Conservation (phyloP, 2,888 invertebrate species). For the Limnephilus rhombicus region DNA sequence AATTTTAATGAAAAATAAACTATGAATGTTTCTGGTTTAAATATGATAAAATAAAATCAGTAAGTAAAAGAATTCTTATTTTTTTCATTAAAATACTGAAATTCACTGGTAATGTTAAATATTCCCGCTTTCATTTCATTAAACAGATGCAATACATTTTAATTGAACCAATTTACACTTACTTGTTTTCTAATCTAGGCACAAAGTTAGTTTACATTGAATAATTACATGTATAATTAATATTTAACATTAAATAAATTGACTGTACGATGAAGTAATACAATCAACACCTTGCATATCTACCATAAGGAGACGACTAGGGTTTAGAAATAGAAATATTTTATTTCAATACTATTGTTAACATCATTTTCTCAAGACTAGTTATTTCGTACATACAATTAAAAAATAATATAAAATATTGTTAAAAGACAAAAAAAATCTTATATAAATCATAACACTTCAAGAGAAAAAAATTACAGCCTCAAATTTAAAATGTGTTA, state of each 20-base stretch:
- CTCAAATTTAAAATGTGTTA: background rate
- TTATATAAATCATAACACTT: background rate
- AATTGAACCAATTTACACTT: constrained; percentile 43
- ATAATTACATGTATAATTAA: constrained; percentile 36
- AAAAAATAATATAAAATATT: background rate
- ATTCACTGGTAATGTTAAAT: constrained; percentile 31
- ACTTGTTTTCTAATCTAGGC: constrained; percentile 47
- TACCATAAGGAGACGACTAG: constrained; percentile 40
- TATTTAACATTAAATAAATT: constrained; percentile 15
- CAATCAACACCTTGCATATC: constrained; percentile 35
- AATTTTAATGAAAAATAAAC: background rate
- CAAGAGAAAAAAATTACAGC: background rate
- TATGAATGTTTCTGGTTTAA: background rate
- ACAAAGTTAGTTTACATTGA: constrained; percentile 50
- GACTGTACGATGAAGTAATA: constrained; percentile 19
- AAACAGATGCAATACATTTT: constrained; percentile 22
- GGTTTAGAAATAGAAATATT: constrained; percentile 42
- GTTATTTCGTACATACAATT: constrained; percentile 52
- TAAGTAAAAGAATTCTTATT: background rate
- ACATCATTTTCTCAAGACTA: constrained; percentile 51
- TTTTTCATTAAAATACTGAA: constrained; percentile 26
- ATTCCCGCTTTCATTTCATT: background rate
- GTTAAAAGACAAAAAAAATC: background rate
- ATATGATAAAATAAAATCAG: background rate
- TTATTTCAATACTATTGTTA: constrained; percentile 45